Evolutionary conservation across 2,113 vertebrate genomes (phyloP).

Genomic region (Serilophus lunatus): DNA sequence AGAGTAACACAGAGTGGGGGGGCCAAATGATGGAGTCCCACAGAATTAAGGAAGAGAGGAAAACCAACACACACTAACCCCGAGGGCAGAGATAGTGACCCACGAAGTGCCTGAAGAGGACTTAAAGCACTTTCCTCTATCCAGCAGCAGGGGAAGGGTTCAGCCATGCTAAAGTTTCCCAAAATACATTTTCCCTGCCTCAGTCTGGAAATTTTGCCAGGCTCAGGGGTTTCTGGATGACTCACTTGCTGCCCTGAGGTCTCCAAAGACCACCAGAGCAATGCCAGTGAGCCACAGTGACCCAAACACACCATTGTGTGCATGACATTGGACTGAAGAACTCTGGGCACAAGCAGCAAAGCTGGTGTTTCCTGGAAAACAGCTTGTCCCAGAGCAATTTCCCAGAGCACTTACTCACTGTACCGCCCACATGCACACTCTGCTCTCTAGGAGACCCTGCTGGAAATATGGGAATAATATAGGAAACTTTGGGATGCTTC

Average conservation of each 20-base stretch:
- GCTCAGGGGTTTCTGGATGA: background rate
- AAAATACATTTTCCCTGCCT: background rate
- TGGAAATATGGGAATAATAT: background rate
- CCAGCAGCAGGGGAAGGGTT: background rate
- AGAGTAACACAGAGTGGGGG: background rate
- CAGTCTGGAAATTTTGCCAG: background rate
- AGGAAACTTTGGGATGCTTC: background rate
- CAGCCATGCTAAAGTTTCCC: background rate
- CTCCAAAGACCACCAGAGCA: background rate
- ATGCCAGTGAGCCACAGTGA: fast-evolving
- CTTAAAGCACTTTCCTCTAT: background rate
- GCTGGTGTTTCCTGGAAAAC: background rate
- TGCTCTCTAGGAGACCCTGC: background rate
- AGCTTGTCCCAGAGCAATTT: background rate
- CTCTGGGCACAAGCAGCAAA: fast-evolving
- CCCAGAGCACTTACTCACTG: fast-evolving
- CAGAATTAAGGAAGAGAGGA: background rate
- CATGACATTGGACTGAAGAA: fast-evolving
- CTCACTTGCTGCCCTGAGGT: background rate
- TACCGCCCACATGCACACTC: fast-evolving
- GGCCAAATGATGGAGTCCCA: fast-evolving
- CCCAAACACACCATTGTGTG: fast-evolving
- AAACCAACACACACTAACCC: background rate
- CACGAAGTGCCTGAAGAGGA: background rate
- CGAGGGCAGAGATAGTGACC: background rate